Base-by-base conservation (phyloP, 2,888 invertebrate genomes). In the Trimorus sp. region DNA sequence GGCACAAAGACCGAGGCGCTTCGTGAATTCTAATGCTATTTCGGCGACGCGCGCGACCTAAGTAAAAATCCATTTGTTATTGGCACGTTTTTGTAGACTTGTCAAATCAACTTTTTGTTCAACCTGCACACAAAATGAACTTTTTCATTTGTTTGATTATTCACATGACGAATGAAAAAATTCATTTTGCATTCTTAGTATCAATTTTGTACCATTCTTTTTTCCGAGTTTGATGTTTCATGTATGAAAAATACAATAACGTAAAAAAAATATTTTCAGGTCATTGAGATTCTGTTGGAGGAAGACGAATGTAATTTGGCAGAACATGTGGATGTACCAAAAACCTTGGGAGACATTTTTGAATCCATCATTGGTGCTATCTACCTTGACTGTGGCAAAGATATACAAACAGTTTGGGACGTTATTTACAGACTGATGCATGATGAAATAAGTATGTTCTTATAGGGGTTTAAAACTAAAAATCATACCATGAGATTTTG, bases 311-410 rank as follows among this genome's bases (percentile, higher is more conserved):
- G 94, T 65, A 92, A 93, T 14, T 89, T 95, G 53, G 94, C 96
- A 0, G 96, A 96, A 88, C 96, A 96, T 85, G 94, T 98, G 2
- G 98, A 98, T 92, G 98, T 98, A 0, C 98, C 98, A 0, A 98
- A 98, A 93, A 95, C 95, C 0, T 93, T 99, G 38, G 98, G 99
- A 11, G 99, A 99, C 92, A 93, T 99, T 49, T 97, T 98, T 91
- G 99, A 99, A 92, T 96, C 99, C 0, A 88, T 98, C 0, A 95
- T 96, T 26, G 99, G 98, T 0, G 99, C 98, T 0, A 94, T 91
- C 80, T 91, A 89, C 91, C 92, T 99, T 56, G 99, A 99, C 92
- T 94, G 94, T 86, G 95, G 94, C 26, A 96, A 96, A 88, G 93
- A 95, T 89, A 89, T 98, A 15, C 87, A 93, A 8, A 90, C 89